Conservation (phyloP, 2,113 vertebrate species). For the Recurvirostra avosetta region DNA sequence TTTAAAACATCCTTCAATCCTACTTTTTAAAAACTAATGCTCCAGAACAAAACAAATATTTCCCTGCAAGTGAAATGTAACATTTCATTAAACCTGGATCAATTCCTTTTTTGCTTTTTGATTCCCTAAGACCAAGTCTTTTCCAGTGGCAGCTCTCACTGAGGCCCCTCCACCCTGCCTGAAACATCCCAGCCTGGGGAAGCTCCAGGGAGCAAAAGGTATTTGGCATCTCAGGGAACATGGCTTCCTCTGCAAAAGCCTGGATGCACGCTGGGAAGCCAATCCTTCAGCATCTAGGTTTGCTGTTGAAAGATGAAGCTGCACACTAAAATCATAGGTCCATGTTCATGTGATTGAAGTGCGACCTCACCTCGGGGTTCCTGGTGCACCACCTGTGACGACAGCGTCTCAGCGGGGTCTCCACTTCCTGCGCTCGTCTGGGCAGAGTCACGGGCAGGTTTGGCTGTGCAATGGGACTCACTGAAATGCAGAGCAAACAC, state of each 20-base stretch:
- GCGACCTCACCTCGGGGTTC: background rate
- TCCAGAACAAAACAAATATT: constrained; percentile 27
- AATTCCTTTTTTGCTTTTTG: background rate
- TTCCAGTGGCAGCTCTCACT: background rate
- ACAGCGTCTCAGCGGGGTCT: too few relatives aligned
- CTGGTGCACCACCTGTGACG: background rate
- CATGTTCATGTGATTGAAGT: accelerated
- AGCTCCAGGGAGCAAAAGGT: background rate
- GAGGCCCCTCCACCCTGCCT: background rate
- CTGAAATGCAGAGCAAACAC: background rate
- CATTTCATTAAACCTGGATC: constrained; percentile 43
- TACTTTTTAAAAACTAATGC: constrained; percentile 6
- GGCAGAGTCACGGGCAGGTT: background rate
- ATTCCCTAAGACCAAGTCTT: background rate
- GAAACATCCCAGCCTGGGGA: background rate
- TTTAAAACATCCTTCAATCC: background rate
- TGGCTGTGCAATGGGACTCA: background rate
- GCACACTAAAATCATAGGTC: accelerated
- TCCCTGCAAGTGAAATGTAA: constrained; percentile 10
- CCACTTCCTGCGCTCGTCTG: background rate
- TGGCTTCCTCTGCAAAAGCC: background rate
- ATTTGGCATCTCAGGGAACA: background rate
- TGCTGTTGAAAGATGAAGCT: background rate
- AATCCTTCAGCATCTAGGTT: background rate
- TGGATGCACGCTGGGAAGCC: background rate